Conservation (phyloP, 2,888 invertebrate genomes). For the Idaea biselata region DNA sequence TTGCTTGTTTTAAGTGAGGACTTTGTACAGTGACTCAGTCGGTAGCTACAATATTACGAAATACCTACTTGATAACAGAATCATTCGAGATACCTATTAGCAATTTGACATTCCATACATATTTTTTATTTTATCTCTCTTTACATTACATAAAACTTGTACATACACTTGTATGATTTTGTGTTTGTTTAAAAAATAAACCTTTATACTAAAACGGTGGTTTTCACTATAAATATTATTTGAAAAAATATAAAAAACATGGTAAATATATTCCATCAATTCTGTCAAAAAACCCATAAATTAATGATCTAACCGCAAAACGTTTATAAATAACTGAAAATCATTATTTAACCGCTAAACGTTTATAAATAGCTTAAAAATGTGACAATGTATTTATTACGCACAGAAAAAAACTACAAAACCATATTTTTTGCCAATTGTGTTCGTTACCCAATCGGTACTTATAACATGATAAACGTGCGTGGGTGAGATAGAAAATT, state of each 20-base stretch:
- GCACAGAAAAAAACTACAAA: not conserved
- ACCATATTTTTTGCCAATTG: not conserved
- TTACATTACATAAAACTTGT: not conserved
- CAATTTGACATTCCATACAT: not conserved
- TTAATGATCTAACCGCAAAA: too few species aligned
- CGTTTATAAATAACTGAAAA: not conserved
- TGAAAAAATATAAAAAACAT: too few species aligned
- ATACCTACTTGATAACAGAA: constrained; percentile 30
- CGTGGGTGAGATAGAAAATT: not conserved
- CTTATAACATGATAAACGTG: not conserved
- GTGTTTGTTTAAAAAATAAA: too few species aligned
- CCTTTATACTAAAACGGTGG: too few species aligned
- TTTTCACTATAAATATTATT: too few species aligned
- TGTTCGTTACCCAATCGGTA: not conserved
- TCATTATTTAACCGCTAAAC: too few species aligned
- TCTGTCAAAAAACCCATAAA: too few species aligned
- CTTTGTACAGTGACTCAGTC: constrained; percentile 44
- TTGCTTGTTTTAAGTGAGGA: constrained; percentile 31
- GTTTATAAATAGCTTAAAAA: not conserved
- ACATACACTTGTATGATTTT: too few species aligned
- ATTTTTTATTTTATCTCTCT: not conserved
- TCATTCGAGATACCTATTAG: constrained; percentile 8
- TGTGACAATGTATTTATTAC: not conserved
- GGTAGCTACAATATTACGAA: constrained; percentile 32
- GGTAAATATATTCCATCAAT: too few species aligned